Base-by-base conservation (phyloP, 1,140 invertebrate species). In the Plodia interpunctella region DNA sequence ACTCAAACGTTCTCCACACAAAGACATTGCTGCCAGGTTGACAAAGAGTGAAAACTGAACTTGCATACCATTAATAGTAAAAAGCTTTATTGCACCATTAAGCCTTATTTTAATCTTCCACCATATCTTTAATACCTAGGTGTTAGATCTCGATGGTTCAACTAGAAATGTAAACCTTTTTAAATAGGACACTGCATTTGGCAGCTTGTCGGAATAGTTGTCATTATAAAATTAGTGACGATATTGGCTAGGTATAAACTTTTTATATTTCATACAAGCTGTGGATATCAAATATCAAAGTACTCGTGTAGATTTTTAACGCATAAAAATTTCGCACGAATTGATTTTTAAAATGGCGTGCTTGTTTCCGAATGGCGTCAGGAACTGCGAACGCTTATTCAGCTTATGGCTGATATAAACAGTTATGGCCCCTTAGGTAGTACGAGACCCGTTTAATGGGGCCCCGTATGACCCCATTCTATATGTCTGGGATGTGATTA, bases 351-450 rank as follows among this genome's bases (percentile, higher is more conserved):
- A 61, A 52, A 38, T 30, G 19, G 35, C 57, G 55, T 59, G 15
- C n/a, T 44, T 44, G 38, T 44, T 15, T 44, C 38, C 15, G 38
- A 32, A 57, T 20, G 28, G 55, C 62, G 52, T 49, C 57, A 59
- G n/a, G 38, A 52, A 52, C 60, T 44, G 44, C 17, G 59, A 64
- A 60, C 60, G 63, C 63, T 59, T 57, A 55, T 51, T 71, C 65
- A 63, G 65, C 62, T 66, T 60, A 70, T 55, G 58, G 54, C 62
- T 52, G 55, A 15, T 60, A 60, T 70, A 70, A 67, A 71, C 62
- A 44, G 38, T 44, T 44, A 44, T 44, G 38, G 38, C 38, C 38
- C 38, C 38, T 15, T 44, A 35, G 32, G 32, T 44, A 44, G 38
- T 44, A 10, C 38, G 38, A 10, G 38, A 44, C 13, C 38, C 13